Evolutionary conservation across 92 coral and sea anemone genomes (phyloP), one percentile per base, ranked within the genome.

Genomic region (Hydrozoanthus gracilis): DNA sequence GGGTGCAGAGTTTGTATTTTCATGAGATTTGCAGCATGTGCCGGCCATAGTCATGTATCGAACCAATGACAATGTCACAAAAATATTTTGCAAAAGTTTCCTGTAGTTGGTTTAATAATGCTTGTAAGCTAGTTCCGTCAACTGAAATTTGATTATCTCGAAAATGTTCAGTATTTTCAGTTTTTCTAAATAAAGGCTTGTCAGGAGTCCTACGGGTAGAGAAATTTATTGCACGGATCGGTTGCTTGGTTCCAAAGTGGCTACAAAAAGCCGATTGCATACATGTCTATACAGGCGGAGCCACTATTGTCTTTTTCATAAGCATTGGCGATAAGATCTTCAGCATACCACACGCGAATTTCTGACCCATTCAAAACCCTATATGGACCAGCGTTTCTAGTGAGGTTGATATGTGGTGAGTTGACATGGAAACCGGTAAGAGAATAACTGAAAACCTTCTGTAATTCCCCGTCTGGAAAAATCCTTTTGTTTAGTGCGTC

Each of bases 331-430:
- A 46, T 14, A 0, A 73, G 17, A 73, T 73, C 77, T 49, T 73
- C 77, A 5, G 56, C 45, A 20, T 73, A 73, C 77, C 77, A 73
- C 77, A 73, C 13, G 8, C 77, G 77, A 14, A 73, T 13, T 14
- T 48, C 52, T 14, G 55, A 18, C n/a, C 77, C 77, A 48, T 73
- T 73, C 45, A 6, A 1, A 2, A 73, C 35, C 15, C 15, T 6
- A 27, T 73, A 73, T 49, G 77, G 77, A 7, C 13, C 55, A 7
- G 58, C 46, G 13, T 9, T 16, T 73, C 77, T 48, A 7, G 77
- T 44, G 14, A 73, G 56, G 55, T 48, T 73, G 18, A 72, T 51
- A 72, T 72, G 7, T 52, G 17, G 55, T 45, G 77, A 72, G 55
- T 9, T 72, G 54, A 52, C 77, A 45, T 46, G 50, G 51, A 72